Evolutionary conservation across 2,797 vertebrate genomes (phyloP).

Genomic region (Gouania willdenowi): DNA sequence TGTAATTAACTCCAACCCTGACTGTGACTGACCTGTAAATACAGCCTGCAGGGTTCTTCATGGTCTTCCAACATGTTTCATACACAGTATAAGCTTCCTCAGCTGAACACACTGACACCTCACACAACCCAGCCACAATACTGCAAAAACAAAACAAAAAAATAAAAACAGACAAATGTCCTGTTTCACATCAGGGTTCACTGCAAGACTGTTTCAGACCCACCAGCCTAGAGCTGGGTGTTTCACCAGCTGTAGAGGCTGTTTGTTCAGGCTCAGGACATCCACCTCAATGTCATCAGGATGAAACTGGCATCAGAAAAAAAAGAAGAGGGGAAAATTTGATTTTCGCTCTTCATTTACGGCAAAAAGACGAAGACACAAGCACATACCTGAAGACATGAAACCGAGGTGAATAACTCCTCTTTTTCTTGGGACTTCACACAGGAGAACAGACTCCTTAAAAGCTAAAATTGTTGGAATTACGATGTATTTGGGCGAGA

Average conservation of each 20-base stretch:
- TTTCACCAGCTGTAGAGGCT: constrained; percentile 59
- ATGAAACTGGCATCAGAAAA: constrained; percentile 68
- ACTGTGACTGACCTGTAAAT: constrained; percentile 27
- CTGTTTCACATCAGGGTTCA: not conserved
- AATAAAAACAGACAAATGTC: not conserved
- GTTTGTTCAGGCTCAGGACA: constrained; percentile 56
- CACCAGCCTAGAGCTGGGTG: constrained; percentile 78
- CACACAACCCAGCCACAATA: constrained; percentile 68
- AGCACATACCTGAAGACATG: constrained; percentile 81
- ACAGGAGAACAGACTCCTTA: constrained; percentile 66
- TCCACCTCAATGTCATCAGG: constrained; percentile 68
- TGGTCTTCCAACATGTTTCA: constrained; percentile 48
- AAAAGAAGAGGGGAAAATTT: no score
- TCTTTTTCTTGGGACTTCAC: constrained; percentile 29
- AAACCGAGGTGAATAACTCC: constrained; percentile 64
- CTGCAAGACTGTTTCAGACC: constrained; percentile 20
- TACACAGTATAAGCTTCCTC: constrained; percentile 72
- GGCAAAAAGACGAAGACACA: no score
- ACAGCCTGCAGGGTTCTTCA: constrained; percentile 26
- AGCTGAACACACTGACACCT: constrained; percentile 66
- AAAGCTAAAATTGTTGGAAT: constrained; percentile 73
- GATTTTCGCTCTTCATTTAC: no score
- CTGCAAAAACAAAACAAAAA: no score
- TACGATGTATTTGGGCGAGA: no score
- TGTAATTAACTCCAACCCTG: no score